Evolutionary conservation across 1,140 invertebrate genomes (phyloP), one percentile per base, ranked within the genome.

Genomic region (Onthophagus taurus): DNA sequence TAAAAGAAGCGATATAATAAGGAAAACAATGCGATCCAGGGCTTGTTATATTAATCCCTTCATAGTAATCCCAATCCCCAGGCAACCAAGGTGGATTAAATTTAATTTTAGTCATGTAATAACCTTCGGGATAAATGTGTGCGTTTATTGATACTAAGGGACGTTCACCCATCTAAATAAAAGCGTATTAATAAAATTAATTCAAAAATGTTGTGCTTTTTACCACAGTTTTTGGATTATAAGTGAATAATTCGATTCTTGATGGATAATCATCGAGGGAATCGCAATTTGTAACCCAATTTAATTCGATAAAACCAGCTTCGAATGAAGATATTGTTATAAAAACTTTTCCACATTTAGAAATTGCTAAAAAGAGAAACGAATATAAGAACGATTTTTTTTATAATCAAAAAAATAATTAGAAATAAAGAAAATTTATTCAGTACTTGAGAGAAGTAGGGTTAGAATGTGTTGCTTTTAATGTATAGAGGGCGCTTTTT

Each of bases 1-100:
- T 65, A 18, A 73, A 70, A 19, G 74, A 70, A 12, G 68, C 71
- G 18, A 77, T 76, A 53, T 69, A 68, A 52, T 67, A 70, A n/a
- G 69, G 67, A 20, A 73, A 59, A 49, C 72, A 74, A 49, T 69
- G 65, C 51, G 16, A 44, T 24, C 43, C 59, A 50, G 8, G 54
- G 41, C 7, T 31, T 42, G 13, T 26, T 20, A 30, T 33, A 0
- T 45, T 39, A 12, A 45, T 41, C 31, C 50, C 51, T 20, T 50
- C 42, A 17, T 54, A 36, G 31, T 58, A 54, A 20, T 57, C 53
- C 61, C 61, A 64, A 19, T 59, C 55, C 18, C 59, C 60, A 2
- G 61, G 61, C 11, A 58, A 43, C 52, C 52, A 58, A 8, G 50
- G 51, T 4, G 52, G 34, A n/a, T 52, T 42, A 42, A 60, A 62